A percentile compares a stretch with the other conserved stretches of the same genome.
Conservation (phyloP, 2,113 vertebrate species). For the Orthonyx spaldingii region DNA sequence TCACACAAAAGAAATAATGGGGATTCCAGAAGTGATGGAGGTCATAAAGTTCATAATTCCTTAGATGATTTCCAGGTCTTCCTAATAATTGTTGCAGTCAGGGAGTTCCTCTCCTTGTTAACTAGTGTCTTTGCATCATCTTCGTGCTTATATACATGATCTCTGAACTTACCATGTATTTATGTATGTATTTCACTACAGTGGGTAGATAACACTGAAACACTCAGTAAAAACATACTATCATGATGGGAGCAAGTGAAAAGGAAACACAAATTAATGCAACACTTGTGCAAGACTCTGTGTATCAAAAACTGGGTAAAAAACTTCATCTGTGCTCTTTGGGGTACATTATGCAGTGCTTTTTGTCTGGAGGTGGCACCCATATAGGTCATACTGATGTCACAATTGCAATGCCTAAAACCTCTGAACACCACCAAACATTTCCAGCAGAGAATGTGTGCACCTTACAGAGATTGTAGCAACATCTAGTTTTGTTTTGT, state of each 20-base stretch:
- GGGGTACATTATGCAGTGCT: not conserved
- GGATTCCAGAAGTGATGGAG: not conserved
- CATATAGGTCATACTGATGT: not conserved
- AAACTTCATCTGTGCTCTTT: not conserved
- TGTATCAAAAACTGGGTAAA: not conserved
- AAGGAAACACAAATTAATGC: not conserved
- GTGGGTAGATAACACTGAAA: not conserved
- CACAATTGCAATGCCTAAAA: not conserved
- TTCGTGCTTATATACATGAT: not conserved
- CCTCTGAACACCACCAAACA: fast-evolving
- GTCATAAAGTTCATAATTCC: not conserved
- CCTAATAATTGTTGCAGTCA: not conserved
- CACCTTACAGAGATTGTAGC: not conserved
- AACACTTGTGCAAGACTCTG: not conserved
- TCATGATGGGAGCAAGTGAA: not conserved
- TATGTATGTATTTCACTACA: not conserved
- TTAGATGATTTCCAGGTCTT: not conserved
- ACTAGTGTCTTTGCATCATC: not conserved
- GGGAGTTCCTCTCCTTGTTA: not conserved
- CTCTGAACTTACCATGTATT: not conserved
- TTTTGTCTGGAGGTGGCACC: not conserved
- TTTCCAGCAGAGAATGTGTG: not conserved
- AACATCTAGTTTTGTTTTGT: not conserved
- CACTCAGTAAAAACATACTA: not conserved
- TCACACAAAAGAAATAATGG: not conserved